Evolutionary conservation across 2,113 vertebrate genomes (phyloP), one percentile per base, ranked within the genome.

Genomic region (Myotis brandtii): DNA sequence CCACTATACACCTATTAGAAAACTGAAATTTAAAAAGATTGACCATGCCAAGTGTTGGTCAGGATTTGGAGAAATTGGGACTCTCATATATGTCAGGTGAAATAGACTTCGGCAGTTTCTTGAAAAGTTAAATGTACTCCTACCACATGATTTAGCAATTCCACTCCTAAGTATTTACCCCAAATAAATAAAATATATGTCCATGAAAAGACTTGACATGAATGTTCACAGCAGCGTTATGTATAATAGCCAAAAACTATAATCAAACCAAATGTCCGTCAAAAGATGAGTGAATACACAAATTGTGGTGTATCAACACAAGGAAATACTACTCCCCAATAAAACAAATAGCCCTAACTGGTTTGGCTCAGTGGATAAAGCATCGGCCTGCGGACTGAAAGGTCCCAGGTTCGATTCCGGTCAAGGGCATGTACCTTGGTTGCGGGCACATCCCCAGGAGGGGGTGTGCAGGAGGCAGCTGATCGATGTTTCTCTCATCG

Each of bases 161-260:
- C 20, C n/a, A 88, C 11, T 72, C n/a, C 56, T 66, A 80, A 23
- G 12, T 69, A 94, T 37, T 94, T 73, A 87, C 16, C 20, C 34
- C 81, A 59, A 82, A 91, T 34, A 66, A 93, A 94, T 66, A 43
- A 90, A 72, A 59, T 25, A 46, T 14, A 40, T 50, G 30, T 30
- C 23, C 64, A 92, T 62, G 14, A 34, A 93, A 89, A 82, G 21
- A 62, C 43, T 43, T 87, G 16, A 50, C 32, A 73, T 32, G 32
- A 89, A 86, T 46, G 52, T 17, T 81, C 46, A 70, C 0, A 90
- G 34, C 23, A 86, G 32, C 56, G 80, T 87, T 96, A 95, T 77
- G 64, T 95, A 9, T 76, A 89, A 85, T 4, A 95, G 20, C 9
- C 43, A 64, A 67, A 67, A 83, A 69, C 56, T 48, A 10, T 56